Evolutionary conservation across 2,797 vertebrate species (phyloP).

Genomic region (Saxicola maurus): DNA sequence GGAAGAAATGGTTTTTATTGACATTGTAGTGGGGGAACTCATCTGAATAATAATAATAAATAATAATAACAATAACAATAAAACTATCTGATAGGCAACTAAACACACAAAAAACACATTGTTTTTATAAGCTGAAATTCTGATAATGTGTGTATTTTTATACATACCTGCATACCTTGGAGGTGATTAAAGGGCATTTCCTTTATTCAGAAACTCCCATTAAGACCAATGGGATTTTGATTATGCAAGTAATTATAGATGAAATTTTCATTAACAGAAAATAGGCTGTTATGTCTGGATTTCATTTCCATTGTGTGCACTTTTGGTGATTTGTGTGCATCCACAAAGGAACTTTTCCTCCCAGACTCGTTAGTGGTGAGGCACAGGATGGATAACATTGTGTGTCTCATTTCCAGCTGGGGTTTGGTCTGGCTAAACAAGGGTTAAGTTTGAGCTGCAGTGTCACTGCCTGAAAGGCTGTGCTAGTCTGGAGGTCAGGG

Average conservation of each 20-base stretch:
- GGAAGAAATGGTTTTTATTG: neutral
- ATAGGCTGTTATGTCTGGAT: neutral
- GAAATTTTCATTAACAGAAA: neutral
- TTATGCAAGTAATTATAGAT: neutral
- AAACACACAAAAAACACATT: neutral
- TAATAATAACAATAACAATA: neutral
- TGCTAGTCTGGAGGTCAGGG: neutral
- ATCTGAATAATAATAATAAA: neutral
- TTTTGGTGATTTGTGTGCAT: neutral
- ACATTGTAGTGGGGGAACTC: neutral
- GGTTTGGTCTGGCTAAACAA: neutral
- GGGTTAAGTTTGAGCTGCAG: neutral
- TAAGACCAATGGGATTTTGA: neutral
- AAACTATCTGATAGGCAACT: neutral
- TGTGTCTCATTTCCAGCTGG: neutral
- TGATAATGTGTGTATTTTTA: neutral
- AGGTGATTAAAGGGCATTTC: neutral
- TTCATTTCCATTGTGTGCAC: neutral
- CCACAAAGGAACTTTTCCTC: neutral
- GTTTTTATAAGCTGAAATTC: neutral
- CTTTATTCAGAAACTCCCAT: neutral
- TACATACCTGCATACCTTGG: neutral
- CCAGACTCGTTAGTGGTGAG: neutral
- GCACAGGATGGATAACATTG: fast-evolving
- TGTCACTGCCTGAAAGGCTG: neutral